Conservation (phyloP, 2,113 vertebrate species). For the Phyllostomus hastatus region DNA sequence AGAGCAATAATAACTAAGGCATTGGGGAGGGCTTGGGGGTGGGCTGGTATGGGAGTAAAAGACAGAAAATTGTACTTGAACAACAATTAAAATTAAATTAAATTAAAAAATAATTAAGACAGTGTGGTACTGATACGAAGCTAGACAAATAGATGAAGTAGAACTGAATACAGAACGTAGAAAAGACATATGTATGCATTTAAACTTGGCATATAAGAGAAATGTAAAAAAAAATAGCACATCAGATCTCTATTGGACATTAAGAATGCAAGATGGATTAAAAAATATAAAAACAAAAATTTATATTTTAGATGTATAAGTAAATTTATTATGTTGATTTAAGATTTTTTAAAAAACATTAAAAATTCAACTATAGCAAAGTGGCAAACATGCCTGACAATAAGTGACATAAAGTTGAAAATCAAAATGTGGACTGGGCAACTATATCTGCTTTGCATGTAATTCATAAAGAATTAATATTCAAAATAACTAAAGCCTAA, state of each 20-base stretch:
- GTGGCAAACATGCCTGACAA: neutral
- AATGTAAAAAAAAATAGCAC: neutral
- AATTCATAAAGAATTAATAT: neutral
- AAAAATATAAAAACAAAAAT: neutral
- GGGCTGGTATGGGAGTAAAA: no score
- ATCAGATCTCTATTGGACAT: neutral
- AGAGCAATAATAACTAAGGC: neutral
- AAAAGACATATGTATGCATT: accelerated
- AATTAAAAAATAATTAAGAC: no score
- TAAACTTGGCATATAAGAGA: neutral
- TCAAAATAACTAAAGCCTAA: neutral
- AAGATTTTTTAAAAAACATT: neutral
- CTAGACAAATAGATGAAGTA: neutral
- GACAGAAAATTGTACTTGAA: no score
- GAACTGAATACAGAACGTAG: neutral
- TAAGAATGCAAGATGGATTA: neutral
- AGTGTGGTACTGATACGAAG: no score
- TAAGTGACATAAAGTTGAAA: neutral
- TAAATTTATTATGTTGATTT: neutral
- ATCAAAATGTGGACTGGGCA: neutral
- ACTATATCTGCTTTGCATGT: neutral
- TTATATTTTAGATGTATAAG: neutral
- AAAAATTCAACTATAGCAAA: neutral
- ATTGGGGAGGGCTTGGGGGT: no score
- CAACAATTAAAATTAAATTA: no score